A percentile compares a stretch with the other conserved stretches of the same genome.
phyloP scores from a whole-genome alignment of 2,113 vertebrate species.

The Clarias gariepinus region DNA sequence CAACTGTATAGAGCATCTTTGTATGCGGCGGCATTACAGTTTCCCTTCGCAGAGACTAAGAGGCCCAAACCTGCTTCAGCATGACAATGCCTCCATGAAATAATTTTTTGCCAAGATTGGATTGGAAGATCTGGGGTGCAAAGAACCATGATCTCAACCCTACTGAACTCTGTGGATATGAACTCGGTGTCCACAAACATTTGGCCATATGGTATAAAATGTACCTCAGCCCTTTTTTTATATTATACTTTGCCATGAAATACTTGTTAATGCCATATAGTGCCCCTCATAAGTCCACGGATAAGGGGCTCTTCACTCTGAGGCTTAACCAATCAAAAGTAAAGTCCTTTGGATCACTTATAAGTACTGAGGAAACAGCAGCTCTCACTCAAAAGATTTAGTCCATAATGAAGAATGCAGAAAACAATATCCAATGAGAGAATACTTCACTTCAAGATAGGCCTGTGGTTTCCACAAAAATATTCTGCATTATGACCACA shows the following conservation, averaged over 20 bases:
- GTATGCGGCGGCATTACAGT: not conserved
- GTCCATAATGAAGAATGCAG: conserved; percentile 34
- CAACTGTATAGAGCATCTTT: not conserved
- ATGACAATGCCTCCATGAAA: not conserved
- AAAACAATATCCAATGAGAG: conserved; percentile 22
- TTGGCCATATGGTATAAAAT: not conserved
- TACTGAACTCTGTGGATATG: not conserved
- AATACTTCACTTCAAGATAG: conserved; percentile 2
- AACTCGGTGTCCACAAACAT: not conserved
- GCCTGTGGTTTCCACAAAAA: conserved; percentile 6
- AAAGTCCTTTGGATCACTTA: conserved; percentile 40
- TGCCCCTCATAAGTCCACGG: conserved; percentile 7
- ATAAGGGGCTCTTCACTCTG: conserved; percentile 36
- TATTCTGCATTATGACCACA: not conserved
- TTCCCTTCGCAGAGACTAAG: not conserved
- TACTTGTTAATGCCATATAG: conserved; percentile 28
- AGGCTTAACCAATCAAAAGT: conserved; percentile 42
- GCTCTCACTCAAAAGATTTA: conserved; percentile 21
- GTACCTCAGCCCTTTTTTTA: not conserved
- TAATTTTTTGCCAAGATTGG: not conserved
- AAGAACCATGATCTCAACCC: not conserved
- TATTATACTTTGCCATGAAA: conserved; percentile 26
- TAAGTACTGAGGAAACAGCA: conserved; percentile 29
- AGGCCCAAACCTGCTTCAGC: not conserved
- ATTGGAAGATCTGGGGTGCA: not conserved